Conservation (phyloP, 1,140 invertebrate genomes). For the Euschistus heros region DNA sequence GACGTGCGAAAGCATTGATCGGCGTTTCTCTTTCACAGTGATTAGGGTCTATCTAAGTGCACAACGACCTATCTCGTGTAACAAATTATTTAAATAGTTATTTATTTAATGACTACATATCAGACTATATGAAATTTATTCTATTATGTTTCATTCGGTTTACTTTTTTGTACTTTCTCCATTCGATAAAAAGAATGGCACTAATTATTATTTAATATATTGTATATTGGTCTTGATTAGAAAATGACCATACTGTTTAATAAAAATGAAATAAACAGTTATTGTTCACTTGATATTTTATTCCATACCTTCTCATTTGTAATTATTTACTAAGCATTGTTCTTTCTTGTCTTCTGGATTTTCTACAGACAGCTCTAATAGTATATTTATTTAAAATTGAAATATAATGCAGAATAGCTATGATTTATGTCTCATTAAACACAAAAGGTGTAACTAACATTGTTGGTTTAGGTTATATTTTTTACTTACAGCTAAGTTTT, state of each 20-base stretch:
- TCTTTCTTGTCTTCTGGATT: no score
- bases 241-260: conserved; percentile 18
- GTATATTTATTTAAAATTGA: no score
- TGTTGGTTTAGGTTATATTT: no score
- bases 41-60: conserved; percentile 15
- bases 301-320: no score
- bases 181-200: background rate
- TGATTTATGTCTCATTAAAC: no score
- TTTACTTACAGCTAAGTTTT: no score
- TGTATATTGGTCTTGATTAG: conserved; percentile 14
- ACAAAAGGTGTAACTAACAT: no score
- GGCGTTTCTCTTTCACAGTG: conserved; percentile 6
- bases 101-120: conserved; percentile 18
- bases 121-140: conserved; percentile 10
- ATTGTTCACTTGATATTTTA: conserved; percentile 4
- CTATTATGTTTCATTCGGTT: background rate
- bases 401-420: no score
- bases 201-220: conserved; percentile 8
- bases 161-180: background rate
- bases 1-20: background rate
- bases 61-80: background rate
- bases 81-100: background rate
- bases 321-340: no score
- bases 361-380: no score
- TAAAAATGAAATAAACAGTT: conserved; percentile 18